Base-by-base conservation (phyloP, 2,113 vertebrate genomes). In the Octodon degus region DNA sequence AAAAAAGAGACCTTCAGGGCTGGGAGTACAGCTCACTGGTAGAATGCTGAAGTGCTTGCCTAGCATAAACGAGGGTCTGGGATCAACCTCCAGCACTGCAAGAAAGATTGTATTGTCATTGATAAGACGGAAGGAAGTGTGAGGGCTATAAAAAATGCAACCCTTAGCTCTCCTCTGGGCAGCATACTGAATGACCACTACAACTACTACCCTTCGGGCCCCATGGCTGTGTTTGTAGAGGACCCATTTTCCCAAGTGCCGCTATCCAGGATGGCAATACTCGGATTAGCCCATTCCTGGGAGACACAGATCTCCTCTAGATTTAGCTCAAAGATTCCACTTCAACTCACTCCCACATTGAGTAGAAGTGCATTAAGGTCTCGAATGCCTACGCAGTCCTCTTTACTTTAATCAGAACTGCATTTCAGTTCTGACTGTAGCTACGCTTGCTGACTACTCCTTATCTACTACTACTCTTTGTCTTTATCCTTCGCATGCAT, bases 331-430 rank as follows among this genome's bases (percentile, higher is more conserved):
- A 87, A 7, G 47, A 63, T 37, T n/a, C 55, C 62, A 30, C 30
- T 43, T 37, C 43, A 9, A 47, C 83, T 55, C 63, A 62, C 65
- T 30, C 30, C 55, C 30, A 87, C 3, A 16, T n/a, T 93, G 9
- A 32, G 58, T 1, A 58, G 58, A 81, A 40, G 0, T 16, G 13
- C 5, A 16, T n/a, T 53, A 9, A 67, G 63, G 47, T 24, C 92
- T 43, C 47, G 40, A n/a, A 7, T 60, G 34, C 30, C 9, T 37
- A 27, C 5, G 24, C 34, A 67, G 5, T 16, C 50, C 11, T 13
- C 84, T 74, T 43, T 94, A 25, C 93, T 58, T 67, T 79, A 40
- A 16, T 68, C n/a, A 53, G 43, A 60, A 17, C 43, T 91, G 43
- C 80, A 37, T 2, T 37, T 22, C 7, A 74, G 5, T n/a, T n/a